Evolutionary conservation across 2,113 vertebrate species (phyloP), one percentile per base, ranked within the genome.

Genomic region (Ptilorrhoa leucosticta): DNA sequence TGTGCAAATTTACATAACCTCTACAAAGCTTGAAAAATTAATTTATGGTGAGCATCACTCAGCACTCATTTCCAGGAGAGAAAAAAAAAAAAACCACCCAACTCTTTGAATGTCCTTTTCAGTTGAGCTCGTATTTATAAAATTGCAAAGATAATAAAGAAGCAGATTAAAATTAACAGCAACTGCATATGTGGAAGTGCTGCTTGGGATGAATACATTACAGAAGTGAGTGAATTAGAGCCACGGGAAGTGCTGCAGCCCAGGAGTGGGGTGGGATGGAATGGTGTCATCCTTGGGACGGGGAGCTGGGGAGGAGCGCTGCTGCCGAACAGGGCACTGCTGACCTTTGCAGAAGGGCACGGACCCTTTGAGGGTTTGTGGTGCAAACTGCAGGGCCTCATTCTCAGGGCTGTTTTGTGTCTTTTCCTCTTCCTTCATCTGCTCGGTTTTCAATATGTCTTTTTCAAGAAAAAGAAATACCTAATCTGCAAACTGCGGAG

Each of bases 151-250:
- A 73, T 94, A 96, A 95, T 95, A 96, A 94, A 0, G 3, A 96
- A 91, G 68, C 24, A 92, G 93, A 93, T 66, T 65, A 94, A 97
- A 98, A 96, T 91, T 94, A 97, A 90, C 82, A 96, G 78, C 85
- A 85, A 72, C 51, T 70, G 94, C 64, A 10, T 82, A 66, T 70
- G 53, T 91, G 58, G 45, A 90, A 92, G 45, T 24, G 42, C 66
- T 76, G 85, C 69, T 48, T 87, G 4, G 17, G 44, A 48, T 91
- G 83, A 95, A 97, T 93, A 90, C 50, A 75, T 94, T 86, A 42
- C 16, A 66, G 72, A 35, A 97, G 51, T 75, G 73, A 80, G 90
- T 33, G 88, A 90, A 44, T 77, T 76, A 39, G 58, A 94, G 51
- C 26, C 91, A 28, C 0, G 4, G 23, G 15, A 81, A 80, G 51